A percentile compares a stretch with the other conserved stretches of the same genome.
Conservation (phyloP, 2,113 vertebrate species). For the Anoplopoma fimbria region DNA sequence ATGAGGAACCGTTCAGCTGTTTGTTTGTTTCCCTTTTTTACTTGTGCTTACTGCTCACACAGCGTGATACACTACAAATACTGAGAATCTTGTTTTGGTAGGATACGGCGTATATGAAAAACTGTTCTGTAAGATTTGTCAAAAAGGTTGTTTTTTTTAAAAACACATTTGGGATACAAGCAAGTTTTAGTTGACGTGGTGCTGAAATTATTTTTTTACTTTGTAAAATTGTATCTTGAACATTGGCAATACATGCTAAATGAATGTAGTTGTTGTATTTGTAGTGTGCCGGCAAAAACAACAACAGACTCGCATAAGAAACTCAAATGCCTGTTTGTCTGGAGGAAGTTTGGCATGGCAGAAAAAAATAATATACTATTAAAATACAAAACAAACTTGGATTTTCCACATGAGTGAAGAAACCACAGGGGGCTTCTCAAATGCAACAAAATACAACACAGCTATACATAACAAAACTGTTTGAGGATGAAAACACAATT, state of each 20-base stretch:
- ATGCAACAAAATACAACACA: background rate
- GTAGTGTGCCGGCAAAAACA: background rate
- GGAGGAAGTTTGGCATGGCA: background rate
- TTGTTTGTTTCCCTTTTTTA: no score
- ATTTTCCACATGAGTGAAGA: slow-evolving; percentile 21
- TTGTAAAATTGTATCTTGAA: slow-evolving; percentile 12
- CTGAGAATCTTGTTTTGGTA: background rate
- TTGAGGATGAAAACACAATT: slow-evolving; percentile 17
- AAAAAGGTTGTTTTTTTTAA: background rate
- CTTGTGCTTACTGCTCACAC: background rate
- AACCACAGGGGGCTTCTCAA: slow-evolving; percentile 11
- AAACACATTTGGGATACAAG: no score
- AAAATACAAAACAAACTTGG: background rate
- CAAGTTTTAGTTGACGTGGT: background rate
- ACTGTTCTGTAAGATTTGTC: background rate
- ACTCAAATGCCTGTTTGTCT: background rate
- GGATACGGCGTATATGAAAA: background rate
- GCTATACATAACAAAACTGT: slow-evolving; percentile 3
- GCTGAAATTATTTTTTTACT: background rate
- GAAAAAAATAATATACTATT: background rate
- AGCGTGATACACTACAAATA: background rate
- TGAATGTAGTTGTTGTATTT: background rate
- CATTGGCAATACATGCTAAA: background rate
- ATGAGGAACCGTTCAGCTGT: no score
- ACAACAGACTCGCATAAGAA: background rate